These are phyloP conservation scores for Burhinus oedicnemus DNA, from an alignment of 2,113 vertebrate species.

Conservation along the genomic window DNA sequence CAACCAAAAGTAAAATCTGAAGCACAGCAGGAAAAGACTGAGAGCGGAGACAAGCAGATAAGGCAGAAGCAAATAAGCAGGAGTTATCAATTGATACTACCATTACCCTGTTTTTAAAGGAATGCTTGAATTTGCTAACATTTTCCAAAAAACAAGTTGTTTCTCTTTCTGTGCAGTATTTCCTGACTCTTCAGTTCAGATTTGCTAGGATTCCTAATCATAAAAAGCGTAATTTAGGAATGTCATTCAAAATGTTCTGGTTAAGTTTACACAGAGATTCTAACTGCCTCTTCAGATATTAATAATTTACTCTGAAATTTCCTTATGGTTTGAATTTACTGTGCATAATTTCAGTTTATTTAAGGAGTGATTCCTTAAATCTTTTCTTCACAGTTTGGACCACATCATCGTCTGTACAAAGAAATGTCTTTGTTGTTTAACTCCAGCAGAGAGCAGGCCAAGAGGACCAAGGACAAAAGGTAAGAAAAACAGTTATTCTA, in stretches of 20 bases:
- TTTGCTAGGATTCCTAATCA: not conserved
- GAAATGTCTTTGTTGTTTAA: not conserved
- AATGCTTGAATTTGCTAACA: not conserved
- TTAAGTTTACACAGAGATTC: not conserved
- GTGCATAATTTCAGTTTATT: not conserved
- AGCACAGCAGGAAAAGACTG: not conserved
- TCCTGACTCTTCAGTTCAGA: not conserved
- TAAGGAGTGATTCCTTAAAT: not conserved
- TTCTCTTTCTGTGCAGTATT: not conserved
- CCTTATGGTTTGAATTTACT: not conserved
- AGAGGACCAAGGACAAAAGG: slow-evolving; percentile 19
- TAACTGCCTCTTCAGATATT: not conserved
- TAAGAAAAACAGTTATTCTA: not conserved
- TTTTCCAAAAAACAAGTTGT: not conserved
- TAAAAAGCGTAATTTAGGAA: not conserved
- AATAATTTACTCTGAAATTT: not conserved
- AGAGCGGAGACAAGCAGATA: not conserved
- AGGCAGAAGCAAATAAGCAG: not conserved
- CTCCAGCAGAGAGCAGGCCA: slow-evolving; percentile 10
- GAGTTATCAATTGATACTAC: not conserved
- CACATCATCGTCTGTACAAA: not conserved
- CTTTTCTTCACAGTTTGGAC: not conserved
- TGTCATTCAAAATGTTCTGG: not conserved
- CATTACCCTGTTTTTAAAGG: not conserved
- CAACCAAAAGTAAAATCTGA: not conserved